A percentile compares a stretch with the other conserved stretches of the same genome.
phyloP scores from a whole-genome alignment of 2,797 vertebrate species.

The Sebastes reedi region DNA sequence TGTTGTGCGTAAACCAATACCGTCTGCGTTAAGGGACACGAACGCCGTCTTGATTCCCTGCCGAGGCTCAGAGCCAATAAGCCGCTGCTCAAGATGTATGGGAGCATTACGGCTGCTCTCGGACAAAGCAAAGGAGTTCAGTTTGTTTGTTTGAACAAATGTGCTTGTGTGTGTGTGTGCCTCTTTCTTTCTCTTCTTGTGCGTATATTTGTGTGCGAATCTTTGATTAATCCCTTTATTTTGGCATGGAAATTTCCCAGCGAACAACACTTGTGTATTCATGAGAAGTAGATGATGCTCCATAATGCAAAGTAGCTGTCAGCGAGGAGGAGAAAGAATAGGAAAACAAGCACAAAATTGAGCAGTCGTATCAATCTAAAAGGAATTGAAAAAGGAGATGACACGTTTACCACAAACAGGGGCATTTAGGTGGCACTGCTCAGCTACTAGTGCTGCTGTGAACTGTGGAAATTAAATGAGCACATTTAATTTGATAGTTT shows the following conservation, averaged over 20 bases:
- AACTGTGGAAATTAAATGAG: conserved; percentile 38
- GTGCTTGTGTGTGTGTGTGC: neutral
- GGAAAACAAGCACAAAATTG: neutral
- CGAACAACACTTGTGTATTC: conserved; percentile 27
- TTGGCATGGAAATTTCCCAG: neutral
- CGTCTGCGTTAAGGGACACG: conserved; percentile 3
- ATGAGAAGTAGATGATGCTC: conserved; percentile 20
- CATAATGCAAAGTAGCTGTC: conserved; percentile 43
- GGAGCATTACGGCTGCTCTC: neutral
- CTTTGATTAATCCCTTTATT: conserved; percentile 40
- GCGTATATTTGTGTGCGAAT: conserved; percentile 4
- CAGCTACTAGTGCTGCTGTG: neutral
- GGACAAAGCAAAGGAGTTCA: conserved; percentile 15
- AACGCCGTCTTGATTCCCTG: conserved; percentile 15
- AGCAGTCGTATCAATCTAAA: conserved; percentile 15
- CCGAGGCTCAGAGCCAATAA: conserved; percentile 28
- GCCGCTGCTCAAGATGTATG: conserved; percentile 44
- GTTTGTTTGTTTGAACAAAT: conserved; percentile 22
- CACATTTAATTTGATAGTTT: conserved; percentile 35
- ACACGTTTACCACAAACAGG: conserved; percentile 34
- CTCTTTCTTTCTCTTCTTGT: neutral
- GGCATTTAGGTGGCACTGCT: conserved; percentile 4
- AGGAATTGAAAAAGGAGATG: neutral
- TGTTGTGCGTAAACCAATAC: conserved; percentile 27
- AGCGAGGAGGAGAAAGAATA: neutral